Evolutionary conservation across 2,113 vertebrate genomes (phyloP).

Genomic region (Salminus brasiliensis): DNA sequence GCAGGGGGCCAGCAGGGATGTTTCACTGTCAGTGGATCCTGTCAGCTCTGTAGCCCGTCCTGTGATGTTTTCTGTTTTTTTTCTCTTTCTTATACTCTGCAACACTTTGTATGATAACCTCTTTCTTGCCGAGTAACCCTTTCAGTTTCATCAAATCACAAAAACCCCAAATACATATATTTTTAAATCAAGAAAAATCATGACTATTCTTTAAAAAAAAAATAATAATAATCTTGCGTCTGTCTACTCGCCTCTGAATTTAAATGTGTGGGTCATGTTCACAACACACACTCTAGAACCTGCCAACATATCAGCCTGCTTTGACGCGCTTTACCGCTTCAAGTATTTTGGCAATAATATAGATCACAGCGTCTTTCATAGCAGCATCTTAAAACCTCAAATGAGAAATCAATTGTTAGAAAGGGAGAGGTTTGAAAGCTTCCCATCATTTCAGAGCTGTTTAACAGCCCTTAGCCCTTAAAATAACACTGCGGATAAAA

Average conservation of each 20-base stretch:
- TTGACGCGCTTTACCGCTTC: slow-evolving; percentile 37
- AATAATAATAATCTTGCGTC: slow-evolving; percentile 33
- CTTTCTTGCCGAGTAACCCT: slow-evolving; percentile 9
- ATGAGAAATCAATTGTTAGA: slow-evolving; percentile 45
- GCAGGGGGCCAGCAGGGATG: slow-evolving; percentile 15
- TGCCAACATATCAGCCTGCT: slow-evolving; percentile 32
- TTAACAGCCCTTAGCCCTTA: not conserved
- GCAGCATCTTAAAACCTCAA: slow-evolving; percentile 44
- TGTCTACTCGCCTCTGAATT: slow-evolving; percentile 29
- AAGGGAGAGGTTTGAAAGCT: slow-evolving; percentile 33
- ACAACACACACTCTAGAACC: slow-evolving; percentile 8
- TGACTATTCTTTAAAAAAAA: slow-evolving; percentile 30
- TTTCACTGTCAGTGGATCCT: slow-evolving; percentile 16
- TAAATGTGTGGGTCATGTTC: slow-evolving; percentile 30
- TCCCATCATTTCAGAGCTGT: slow-evolving; percentile 19
- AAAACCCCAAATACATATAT: slow-evolving; percentile 15
- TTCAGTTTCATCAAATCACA: slow-evolving; percentile 26
- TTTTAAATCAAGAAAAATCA: slow-evolving; percentile 20
- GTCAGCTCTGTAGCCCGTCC: slow-evolving; percentile 1
- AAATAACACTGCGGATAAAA: slow-evolving; percentile 37
- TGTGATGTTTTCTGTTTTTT: not conserved
- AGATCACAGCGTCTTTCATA: slow-evolving; percentile 42
- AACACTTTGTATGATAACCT: slow-evolving; percentile 31
- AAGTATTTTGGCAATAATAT: slow-evolving; percentile 38
- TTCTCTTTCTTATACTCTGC: slow-evolving; percentile 1